phyloP scores from a whole-genome alignment of 2,888 invertebrate species.

The Trimorus sp. region DNA sequence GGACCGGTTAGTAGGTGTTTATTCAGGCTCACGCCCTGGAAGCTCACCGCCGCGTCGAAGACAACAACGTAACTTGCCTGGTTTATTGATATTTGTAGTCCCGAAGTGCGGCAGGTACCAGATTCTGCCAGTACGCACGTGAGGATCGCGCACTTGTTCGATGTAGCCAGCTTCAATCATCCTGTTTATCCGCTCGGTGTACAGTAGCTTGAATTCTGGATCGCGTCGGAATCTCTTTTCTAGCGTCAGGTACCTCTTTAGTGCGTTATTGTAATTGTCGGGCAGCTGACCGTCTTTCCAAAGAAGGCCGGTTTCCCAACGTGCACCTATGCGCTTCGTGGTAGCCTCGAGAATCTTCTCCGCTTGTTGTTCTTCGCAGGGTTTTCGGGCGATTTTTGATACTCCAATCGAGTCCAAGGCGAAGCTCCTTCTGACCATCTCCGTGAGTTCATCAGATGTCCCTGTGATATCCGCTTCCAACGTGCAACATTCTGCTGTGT shows the following conservation, averaged over 20 bases:
- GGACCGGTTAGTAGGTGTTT: conserved; percentile 72
- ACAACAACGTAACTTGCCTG: conserved; percentile 68
- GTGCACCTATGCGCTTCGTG: conserved; percentile 17
- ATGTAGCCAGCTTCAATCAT: neutral
- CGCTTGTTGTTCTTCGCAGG: conserved; percentile 16
- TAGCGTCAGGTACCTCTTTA: neutral
- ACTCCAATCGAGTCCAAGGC: conserved; percentile 30
- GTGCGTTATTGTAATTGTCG: neutral
- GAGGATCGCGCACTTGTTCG: neutral
- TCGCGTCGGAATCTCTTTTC: neutral
- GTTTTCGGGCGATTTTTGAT: conserved; percentile 6
- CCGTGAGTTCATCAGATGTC: conserved; percentile 4
- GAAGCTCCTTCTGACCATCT: conserved; percentile 25
- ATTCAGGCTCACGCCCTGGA: conserved; percentile 65
- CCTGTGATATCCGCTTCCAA: neutral
- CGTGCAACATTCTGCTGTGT: neutral
- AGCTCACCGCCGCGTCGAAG: conserved; percentile 71
- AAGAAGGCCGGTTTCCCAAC: conserved; percentile 34
- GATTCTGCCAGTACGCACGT: neutral
- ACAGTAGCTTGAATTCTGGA: neutral
- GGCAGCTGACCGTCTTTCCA: conserved; percentile 17
- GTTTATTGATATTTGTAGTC: conserved; percentile 66
- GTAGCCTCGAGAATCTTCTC: conserved; percentile 10
- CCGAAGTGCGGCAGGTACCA: conserved; percentile 59
- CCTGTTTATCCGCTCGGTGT: neutral